Base-by-base conservation (phyloP, 2,888 invertebrate genomes). In the Caenorhabditis sp. region DNA sequence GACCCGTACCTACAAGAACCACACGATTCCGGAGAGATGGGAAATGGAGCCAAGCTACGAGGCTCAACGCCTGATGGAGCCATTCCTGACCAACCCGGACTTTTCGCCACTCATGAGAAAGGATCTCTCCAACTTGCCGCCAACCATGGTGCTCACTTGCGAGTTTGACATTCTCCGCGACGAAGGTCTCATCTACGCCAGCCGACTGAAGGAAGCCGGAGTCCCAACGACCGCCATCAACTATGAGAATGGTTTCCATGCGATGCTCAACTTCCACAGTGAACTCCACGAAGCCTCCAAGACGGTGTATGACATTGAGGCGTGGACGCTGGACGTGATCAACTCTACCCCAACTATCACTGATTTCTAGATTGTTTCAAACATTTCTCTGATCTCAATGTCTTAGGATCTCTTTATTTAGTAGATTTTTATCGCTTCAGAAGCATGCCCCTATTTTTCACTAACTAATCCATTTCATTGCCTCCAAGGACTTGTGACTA, bases 91-190 rank as follows among this genome's bases (percentile, higher is more conserved):
- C 18, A 88, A 92, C 80, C 90, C 91, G 1, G 89, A 88, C 58
- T 91, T 92, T 51, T 90, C 91, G 28, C 92, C 93, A 8, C 88
- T 92, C 85, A 90, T 92, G 89, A 83, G 89, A 1, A 71, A 85
- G 56, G 78, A 86, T 50, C 76, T 92, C 13, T 71, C 81, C 0
- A 89, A 87, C 11, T 81, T 92, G 47, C 92, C 93, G 0, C 86
- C 89, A 37, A 88, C 92, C 1, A 92, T 92, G 65, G 86, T 93
- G 51, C 86, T 92, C 9, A 92, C 92, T 18, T 91, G 92, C 35
- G 92, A 92, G 55, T 92, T 91, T 82, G 93, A 93, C 76, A 91
- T 92, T 2, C 88, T 92, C 11, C 83, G 92, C 2, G 93, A 93
- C 81, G 93, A 93, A 77, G 89, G 88, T 58, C 50, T 92, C 6